Base-by-base conservation (phyloP, 23 tunicate genomes). In the Styela plicata region DNA sequence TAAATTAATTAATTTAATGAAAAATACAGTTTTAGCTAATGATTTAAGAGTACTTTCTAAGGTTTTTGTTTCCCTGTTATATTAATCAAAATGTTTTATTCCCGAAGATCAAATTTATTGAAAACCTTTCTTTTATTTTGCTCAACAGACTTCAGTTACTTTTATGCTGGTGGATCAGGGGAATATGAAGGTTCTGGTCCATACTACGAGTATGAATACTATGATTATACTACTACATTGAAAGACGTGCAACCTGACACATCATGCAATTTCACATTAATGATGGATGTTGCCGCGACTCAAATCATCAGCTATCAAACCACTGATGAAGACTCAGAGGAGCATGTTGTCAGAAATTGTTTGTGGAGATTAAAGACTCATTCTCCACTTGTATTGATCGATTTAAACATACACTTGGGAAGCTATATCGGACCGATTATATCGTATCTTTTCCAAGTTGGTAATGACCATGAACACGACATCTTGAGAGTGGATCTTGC, bases 381-480 rank as follows among this genome's bases (percentile, higher is more conserved):
- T 30, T 33, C 3, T 28, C 24, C 34, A 3, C 36, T 33, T 5
- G 36, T 18, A 7, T 28, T 30, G 3, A 29, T 71, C 3, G 34
- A 33, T 34, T 27, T 30, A 36, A 36, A 71, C 5, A 32, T 71
- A 21, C 18, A 71, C 3, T 71, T 71, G 29, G 34, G 77, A 28
- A 33, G 36, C 5, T 71, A 71, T 17, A 71, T 2, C 36, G 35
- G 37, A 28, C 36, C 36, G 7, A 71, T 71, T 32, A 71, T 71
- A 18, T 33, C 77, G 26, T 71, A 71, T 17, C 23, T 34, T 3
- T 71, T 71, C 34, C 36, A 28, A 21, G 77, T 34, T 31, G 77
- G 77, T 16, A 71, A 71, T 71, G 77, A 71, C 17, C 24, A 71
- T 71, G 57, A 44, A 27, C 71, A 67, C 22, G 81, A 76, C 44